A percentile compares a stretch with the other conserved stretches of the same genome.
phyloP scores from a whole-genome alignment of 2,888 invertebrate genomes.

The Lutraria lutraria region DNA sequence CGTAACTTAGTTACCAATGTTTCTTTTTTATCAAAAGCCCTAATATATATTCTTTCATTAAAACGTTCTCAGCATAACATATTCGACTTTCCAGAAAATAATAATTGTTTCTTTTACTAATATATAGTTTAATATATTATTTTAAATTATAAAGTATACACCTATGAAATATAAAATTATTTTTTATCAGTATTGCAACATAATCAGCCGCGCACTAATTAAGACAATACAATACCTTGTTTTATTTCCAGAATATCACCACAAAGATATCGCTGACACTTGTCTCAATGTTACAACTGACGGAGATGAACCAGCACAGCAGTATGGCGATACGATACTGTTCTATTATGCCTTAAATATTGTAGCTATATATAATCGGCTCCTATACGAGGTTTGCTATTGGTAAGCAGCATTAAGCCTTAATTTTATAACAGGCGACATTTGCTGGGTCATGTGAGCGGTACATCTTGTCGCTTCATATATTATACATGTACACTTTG shows the following conservation, averaged over 20 bases:
- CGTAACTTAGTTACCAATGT: no score
- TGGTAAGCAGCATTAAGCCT: not conserved
- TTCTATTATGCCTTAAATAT: not conserved
- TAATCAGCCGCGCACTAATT: no score
- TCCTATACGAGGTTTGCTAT: not conserved
- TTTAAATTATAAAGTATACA: no score
- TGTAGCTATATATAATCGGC: not conserved
- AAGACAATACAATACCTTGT: not conserved
- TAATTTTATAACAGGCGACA: not conserved
- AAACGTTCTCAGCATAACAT: no score
- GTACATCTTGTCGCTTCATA: not conserved
- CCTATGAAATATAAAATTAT: no score
- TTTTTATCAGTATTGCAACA: no score
- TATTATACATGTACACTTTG: not conserved
- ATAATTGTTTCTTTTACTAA: no score
- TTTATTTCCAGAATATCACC: not conserved
- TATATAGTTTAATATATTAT: no score
- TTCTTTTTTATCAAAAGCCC: no score
- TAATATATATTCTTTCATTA: no score
- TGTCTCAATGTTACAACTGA: not conserved
- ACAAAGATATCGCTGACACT: not conserved
- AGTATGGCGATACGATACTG: not conserved
- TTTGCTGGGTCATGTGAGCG: not conserved
- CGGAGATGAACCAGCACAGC: not conserved
- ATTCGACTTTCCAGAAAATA: no score